A percentile compares a stretch with the other conserved stretches of the same genome.
phyloP scores from a whole-genome alignment of 2,888 invertebrate species.

The Lamellibrachia columna region DNA sequence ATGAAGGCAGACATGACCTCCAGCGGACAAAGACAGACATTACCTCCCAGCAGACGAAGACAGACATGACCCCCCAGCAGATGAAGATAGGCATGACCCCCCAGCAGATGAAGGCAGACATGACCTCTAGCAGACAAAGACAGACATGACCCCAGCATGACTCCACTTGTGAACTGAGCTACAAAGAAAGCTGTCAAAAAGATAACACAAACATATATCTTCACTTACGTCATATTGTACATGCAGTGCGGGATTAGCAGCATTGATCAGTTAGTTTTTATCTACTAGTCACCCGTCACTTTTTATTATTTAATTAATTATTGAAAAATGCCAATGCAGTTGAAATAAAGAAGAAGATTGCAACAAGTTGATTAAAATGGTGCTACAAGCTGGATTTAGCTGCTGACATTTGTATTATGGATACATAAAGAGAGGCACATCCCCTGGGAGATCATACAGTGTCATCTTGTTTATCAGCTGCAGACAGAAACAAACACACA shows the following conservation, averaged over 20 bases:
- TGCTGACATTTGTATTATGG: background rate
- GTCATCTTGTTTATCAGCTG: background rate
- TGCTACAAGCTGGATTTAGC: background rate
- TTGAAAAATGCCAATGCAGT: background rate
- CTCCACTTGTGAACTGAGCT: background rate
- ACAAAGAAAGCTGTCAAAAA: background rate
- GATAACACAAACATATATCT: background rate
- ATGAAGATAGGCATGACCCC: background rate
- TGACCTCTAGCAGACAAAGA: background rate
- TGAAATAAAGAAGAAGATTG: background rate
- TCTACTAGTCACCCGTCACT: background rate
- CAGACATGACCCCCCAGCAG: background rate
- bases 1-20: background rate
- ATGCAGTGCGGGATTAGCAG: background rate
- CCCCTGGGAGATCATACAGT: background rate
- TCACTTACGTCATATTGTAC: background rate
- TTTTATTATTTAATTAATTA: background rate
- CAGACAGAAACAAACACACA: background rate
- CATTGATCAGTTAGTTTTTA: background rate
- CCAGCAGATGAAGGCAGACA: too few relatives aligned
- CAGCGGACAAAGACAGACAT: background rate
- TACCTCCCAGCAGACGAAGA: background rate
- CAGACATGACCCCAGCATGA: background rate
- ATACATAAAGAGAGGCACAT: background rate
- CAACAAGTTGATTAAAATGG: background rate